Evolutionary conservation across 2,797 vertebrate species (phyloP).

Genomic region (Sebastes vulpes): DNA sequence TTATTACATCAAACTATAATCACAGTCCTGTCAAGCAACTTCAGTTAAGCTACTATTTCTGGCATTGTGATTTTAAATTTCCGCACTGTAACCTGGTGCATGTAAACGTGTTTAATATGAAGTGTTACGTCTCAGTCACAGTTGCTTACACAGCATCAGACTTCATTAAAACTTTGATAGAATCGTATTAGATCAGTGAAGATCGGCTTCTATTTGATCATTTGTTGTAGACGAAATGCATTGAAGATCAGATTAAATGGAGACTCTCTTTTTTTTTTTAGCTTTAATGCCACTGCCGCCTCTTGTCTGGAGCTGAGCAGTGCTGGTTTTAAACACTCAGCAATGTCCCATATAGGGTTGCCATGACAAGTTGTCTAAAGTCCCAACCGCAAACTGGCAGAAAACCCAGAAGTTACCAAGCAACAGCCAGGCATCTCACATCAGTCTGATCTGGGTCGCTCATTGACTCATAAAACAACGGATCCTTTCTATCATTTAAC

Average conservation of each 20-base stretch:
- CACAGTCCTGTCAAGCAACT: neutral
- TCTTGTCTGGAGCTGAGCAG: neutral
- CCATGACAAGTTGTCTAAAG: constrained; percentile 11
- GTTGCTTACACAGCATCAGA: neutral
- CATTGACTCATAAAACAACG: constrained; percentile 27
- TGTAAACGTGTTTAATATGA: neutral
- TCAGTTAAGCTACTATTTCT: neutral
- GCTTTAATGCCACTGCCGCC: neutral
- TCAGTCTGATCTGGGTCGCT: constrained; percentile 41
- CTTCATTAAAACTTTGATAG: neutral
- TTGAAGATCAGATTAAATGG: neutral
- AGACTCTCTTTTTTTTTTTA: too few relatives aligned
- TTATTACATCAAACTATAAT: neutral
- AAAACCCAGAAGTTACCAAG: constrained; percentile 20
- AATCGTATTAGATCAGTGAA: neutral
- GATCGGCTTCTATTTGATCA: neutral
- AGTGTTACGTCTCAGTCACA: neutral
- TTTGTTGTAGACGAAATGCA: neutral
- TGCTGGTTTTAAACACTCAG: neutral
- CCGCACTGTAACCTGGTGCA: too few relatives aligned
- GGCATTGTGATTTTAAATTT: neutral
- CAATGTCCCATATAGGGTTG: neutral
- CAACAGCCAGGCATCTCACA: constrained; percentile 22
- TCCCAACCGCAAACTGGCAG: neutral
- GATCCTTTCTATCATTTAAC: constrained; percentile 7